These are phyloP conservation scores for Cryptus armator DNA, from an alignment of 2,888 invertebrate species.

Conservation along the genomic window DNA sequence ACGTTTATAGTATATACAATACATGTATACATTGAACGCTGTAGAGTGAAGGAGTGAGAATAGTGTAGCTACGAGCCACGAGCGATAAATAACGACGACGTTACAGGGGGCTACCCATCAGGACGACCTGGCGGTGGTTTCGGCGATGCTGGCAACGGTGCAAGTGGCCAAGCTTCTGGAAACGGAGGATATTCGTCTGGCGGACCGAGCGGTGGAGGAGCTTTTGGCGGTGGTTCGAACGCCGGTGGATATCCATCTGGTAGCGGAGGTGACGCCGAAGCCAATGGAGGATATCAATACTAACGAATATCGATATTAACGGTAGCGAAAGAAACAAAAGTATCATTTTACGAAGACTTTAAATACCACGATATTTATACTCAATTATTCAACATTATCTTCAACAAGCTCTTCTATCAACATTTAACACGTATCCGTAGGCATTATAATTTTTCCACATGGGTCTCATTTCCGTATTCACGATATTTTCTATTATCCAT, in stretches of 20 bases:
- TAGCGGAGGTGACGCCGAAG: conserved; percentile 82
- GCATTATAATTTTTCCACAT: conserved; percentile 63
- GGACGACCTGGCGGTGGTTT: conserved; percentile 72
- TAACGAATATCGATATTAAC: conserved; percentile 70
- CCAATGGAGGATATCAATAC: conserved; percentile 84
- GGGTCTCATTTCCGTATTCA: conserved; percentile 61
- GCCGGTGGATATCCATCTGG: conserved; percentile 80
- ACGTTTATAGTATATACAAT: conserved; percentile 20
- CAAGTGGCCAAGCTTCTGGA: conserved; percentile 67
- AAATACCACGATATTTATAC: conserved; percentile 30
- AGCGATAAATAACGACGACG: conserved; percentile 67
- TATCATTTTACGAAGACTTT: not conserved
- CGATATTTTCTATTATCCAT: not conserved
- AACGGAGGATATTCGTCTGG: conserved; percentile 80
- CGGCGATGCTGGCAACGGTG: conserved; percentile 56
- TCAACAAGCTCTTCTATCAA: conserved; percentile 9
- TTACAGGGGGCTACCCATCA: conserved; percentile 73
- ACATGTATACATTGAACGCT: not conserved
- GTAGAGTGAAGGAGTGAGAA: conserved; percentile 36
- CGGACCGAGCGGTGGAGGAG: conserved; percentile 73
- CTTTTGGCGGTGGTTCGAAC: conserved; percentile 70
- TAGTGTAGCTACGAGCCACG: conserved; percentile 43
- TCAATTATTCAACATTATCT: not conserved
- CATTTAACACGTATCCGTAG: conserved; percentile 26
- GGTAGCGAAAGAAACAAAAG: conserved; percentile 49